phyloP scores from a whole-genome alignment of 2,888 invertebrate genomes.

The Eupsilia transversa region DNA sequence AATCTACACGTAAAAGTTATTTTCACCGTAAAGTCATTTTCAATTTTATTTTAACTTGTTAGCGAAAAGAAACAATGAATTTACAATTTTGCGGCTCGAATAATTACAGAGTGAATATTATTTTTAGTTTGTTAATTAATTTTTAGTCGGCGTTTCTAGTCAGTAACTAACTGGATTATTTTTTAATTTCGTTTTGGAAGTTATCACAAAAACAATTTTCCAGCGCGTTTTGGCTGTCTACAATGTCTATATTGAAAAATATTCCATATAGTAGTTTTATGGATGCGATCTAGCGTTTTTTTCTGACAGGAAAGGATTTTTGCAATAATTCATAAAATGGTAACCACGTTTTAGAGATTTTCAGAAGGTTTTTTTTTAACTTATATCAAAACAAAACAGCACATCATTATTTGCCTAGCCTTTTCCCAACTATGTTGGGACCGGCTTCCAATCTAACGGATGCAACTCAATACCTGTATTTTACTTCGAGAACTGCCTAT shows the following conservation, averaged over 20 bases:
- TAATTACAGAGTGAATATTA: conserved; percentile 25
- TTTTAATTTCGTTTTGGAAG: conserved; percentile 31
- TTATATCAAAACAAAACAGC: not conserved
- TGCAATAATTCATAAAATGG: not conserved
- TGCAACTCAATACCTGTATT: not conserved
- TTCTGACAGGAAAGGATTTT: not conserved
- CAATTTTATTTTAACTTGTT: not conserved
- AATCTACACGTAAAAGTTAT: not conserved
- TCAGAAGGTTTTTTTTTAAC: not conserved
- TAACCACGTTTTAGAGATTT: not conserved
- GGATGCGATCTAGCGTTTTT: not conserved
- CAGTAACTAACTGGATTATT: conserved; percentile 28
- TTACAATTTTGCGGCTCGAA: conserved; percentile 9
- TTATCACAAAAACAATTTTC: not conserved
- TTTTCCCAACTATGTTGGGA: too few species aligned
- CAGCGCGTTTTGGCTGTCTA: not conserved
- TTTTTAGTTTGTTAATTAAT: conserved; percentile 44
- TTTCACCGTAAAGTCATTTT: not conserved
- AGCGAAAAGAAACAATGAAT: conserved; percentile 6
- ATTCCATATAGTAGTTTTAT: too few species aligned
- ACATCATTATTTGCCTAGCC: too few species aligned
- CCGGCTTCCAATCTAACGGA: too few species aligned
- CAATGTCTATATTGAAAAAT: not conserved
- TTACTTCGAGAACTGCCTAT: not conserved
- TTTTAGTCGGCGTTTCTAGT: conserved; percentile 29